These are phyloP conservation scores for Prorops nasuta DNA, from an alignment of 1,140 invertebrate species.

Conservation along the genomic window DNA sequence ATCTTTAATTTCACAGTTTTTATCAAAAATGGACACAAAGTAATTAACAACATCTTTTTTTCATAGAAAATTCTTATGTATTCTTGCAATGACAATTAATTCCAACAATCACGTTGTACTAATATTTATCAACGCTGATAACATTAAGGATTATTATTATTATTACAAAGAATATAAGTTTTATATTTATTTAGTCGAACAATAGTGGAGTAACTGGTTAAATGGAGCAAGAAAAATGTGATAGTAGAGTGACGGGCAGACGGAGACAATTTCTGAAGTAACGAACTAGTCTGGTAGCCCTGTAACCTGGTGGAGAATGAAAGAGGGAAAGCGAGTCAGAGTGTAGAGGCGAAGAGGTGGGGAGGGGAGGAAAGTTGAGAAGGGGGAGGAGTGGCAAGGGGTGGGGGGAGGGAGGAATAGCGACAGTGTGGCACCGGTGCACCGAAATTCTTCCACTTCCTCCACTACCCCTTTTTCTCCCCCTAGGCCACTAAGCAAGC, in stretches of 20 bases:
- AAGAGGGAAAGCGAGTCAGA: constrained; percentile 4
- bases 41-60: too few species aligned
- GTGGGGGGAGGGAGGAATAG: constrained; percentile 13
- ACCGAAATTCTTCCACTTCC: constrained; percentile 17
- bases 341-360: too few species aligned
- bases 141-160: constrained; percentile 13
- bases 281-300: constrained; percentile 7
- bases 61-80: too few species aligned
- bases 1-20: too few species aligned
- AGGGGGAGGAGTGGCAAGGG: constrained; percentile 7
- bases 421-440: constrained; percentile 29
- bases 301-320: constrained; percentile 9
- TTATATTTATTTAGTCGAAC: neutral
- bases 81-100: too few species aligned
- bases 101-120: too few species aligned
- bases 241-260: neutral
- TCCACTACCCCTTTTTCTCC: constrained; percentile 6
- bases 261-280: neutral
- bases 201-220: neutral
- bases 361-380: too few species aligned
- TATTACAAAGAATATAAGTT: neutral
- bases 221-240: neutral
- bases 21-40: too few species aligned
- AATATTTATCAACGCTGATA: too few species aligned
- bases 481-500: constrained; percentile 20